phyloP scores from a whole-genome alignment of 2,797 vertebrate genomes.

The Mallotus villosus region DNA sequence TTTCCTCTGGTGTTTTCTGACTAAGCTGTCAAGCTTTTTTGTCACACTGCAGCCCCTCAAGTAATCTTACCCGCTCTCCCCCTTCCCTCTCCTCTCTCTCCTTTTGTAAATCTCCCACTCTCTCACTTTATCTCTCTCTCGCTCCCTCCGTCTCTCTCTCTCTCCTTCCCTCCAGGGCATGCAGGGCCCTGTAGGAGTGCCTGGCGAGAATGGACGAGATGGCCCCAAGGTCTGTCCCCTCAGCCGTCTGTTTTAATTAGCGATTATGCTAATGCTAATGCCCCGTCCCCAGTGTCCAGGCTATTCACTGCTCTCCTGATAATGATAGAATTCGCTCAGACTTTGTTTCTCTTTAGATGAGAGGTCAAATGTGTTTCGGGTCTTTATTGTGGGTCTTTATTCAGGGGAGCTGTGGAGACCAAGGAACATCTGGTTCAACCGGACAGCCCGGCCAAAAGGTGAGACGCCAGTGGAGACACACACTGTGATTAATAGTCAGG shows the following conservation, averaged over 20 bases:
- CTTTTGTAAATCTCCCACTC: slow-evolving; percentile 52
- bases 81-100: slow-evolving; percentile 33
- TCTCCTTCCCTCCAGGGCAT: slow-evolving; percentile 53
- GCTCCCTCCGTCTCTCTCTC: slow-evolving; percentile 35
- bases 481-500: background rate
- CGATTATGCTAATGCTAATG: slow-evolving; percentile 63
- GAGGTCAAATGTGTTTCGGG: background rate
- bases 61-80: slow-evolving; percentile 1
- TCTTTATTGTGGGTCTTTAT: slow-evolving; percentile 32
- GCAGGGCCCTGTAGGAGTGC: slow-evolving; percentile 57
- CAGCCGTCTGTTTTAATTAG: slow-evolving; percentile 59
- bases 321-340: too few relatives aligned
- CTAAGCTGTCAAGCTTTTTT: slow-evolving; percentile 17
- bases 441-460: slow-evolving; percentile 68
- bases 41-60: background rate
- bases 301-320: slow-evolving; percentile 3
- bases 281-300: background rate
- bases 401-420: slow-evolving; percentile 67
- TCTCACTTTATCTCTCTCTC: slow-evolving; percentile 46
- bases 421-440: slow-evolving; percentile 51
- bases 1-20: slow-evolving; percentile 41
- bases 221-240: slow-evolving; percentile 71
- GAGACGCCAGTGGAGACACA: slow-evolving; percentile 26
- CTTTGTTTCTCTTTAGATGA: too few relatives aligned
- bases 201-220: slow-evolving; percentile 63